A percentile compares a stretch with the other conserved stretches of the same genome.
These are phyloP conservation scores for Panulirus ornatus DNA, from an alignment of 1,140 invertebrate genomes.

Conservation along the genomic window DNA sequence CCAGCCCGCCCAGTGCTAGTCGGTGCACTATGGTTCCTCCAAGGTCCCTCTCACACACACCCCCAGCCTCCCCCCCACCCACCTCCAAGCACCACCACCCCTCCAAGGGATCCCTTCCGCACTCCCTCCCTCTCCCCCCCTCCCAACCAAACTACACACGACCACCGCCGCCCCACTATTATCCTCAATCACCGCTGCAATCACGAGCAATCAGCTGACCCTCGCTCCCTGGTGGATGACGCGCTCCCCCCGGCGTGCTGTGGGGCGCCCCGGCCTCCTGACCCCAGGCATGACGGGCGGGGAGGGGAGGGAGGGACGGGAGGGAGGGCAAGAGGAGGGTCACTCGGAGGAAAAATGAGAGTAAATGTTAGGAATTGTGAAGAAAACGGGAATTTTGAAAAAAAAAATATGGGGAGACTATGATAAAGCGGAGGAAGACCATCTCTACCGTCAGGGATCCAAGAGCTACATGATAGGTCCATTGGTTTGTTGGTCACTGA, in stretches of 20 bases:
- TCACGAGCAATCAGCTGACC: constrained; percentile 52
- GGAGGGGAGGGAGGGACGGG: too few relatives aligned
- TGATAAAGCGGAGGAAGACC: too few relatives aligned
- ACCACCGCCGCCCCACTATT: constrained; percentile 46
- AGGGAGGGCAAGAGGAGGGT: too few relatives aligned
- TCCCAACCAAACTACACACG: constrained; percentile 13
- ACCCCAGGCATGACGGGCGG: too few relatives aligned
- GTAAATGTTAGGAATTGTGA: too few relatives aligned
- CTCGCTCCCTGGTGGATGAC: constrained; percentile 43
- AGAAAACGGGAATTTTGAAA: too few relatives aligned
- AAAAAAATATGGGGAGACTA: too few relatives aligned
- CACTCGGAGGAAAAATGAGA: too few relatives aligned
- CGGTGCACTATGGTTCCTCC: constrained; percentile 4
- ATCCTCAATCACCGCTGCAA: constrained; percentile 37
- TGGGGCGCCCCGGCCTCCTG: too few relatives aligned
- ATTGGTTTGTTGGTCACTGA: too few relatives aligned
- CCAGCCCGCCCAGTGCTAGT: background rate
- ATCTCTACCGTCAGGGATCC: too few relatives aligned
- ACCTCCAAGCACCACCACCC: background rate
- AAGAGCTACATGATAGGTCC: too few relatives aligned
- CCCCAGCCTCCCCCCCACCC: background rate
- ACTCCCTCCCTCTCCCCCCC: background rate
- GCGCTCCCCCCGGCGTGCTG: background rate
- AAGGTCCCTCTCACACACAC: background rate
- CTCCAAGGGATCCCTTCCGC: background rate